Percentiles rank a stretch among this genome's conserved stretches.
Conservation (phyloP, 2,113 vertebrate species). For the Puntigrus tetrazona region DNA sequence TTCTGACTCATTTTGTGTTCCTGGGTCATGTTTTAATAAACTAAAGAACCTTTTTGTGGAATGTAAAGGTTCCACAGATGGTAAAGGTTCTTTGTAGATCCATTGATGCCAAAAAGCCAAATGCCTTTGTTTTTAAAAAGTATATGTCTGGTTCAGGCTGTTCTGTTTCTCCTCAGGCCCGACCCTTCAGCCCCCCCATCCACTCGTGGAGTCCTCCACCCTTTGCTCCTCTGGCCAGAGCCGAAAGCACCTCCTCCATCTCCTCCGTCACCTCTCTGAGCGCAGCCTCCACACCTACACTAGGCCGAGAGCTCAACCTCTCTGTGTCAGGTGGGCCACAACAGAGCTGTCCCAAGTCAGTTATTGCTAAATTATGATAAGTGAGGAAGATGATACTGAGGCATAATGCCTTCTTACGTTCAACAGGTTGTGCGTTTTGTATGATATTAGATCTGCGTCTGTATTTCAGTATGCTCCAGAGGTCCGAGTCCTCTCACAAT, state of each 20-base stretch:
- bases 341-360: conserved; percentile 5
- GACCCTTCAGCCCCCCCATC: conserved; percentile 92
- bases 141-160: background rate
- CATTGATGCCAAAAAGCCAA: no score
- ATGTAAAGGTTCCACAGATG: no score
- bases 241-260: conserved; percentile 97
- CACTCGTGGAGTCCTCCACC: conserved; percentile 94
- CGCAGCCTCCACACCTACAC: conserved; percentile 94
- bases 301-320: conserved; percentile 83
- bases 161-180: conserved; percentile 76
- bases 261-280: conserved; percentile 94
- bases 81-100: no score
- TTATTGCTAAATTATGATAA: background rate
- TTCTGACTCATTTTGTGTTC: no score
- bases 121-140: no score
- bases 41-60: no score
- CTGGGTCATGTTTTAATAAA: no score
- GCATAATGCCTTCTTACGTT: background rate
- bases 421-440: background rate
- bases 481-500: conserved; percentile 98
- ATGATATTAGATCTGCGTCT: conserved; percentile 33
- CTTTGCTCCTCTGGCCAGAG: conserved; percentile 91
- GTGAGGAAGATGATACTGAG: background rate
- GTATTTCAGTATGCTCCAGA: conserved; percentile 86
- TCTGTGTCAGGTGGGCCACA: conserved; percentile 70